These are phyloP conservation scores for Heliconius charithonia DNA, from an alignment of 2,888 invertebrate genomes.

Conservation along the genomic window DNA sequence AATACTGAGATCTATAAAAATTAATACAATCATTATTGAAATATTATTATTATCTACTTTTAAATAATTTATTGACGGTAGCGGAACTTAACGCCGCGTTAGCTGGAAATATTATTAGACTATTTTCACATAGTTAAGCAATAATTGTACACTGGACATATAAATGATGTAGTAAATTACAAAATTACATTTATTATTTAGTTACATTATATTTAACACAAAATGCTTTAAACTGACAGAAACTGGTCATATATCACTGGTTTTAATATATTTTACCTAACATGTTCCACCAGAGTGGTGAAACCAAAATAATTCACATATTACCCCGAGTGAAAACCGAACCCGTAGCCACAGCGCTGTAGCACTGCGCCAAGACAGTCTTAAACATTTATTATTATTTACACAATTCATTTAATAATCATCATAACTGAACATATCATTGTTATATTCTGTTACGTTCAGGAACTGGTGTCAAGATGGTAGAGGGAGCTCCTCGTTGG, in stretches of 20 bases:
- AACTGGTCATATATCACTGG: background rate
- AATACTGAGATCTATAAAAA: background rate
- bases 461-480: background rate
- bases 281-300: no score
- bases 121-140: no score
- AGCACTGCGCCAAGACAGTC: no score
- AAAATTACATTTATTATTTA: no score
- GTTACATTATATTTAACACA: no score
- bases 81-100: background rate
- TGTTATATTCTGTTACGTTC: background rate
- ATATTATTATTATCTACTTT: background rate
- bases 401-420: background rate
- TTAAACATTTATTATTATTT: no score
- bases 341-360: no score
- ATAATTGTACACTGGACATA: no score
- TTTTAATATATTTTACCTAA: no score
- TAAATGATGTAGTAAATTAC: no score
- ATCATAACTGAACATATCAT: slow-evolving; percentile 1
- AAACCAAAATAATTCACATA: no score
- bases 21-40: background rate
- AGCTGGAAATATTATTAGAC: background rate
- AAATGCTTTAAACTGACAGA: background rate
- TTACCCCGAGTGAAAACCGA: no score
- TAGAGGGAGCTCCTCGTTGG: background rate
- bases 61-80: background rate